Evolutionary conservation across 2,888 invertebrate genomes (phyloP).

Genomic region (Ophion ellenae): DNA sequence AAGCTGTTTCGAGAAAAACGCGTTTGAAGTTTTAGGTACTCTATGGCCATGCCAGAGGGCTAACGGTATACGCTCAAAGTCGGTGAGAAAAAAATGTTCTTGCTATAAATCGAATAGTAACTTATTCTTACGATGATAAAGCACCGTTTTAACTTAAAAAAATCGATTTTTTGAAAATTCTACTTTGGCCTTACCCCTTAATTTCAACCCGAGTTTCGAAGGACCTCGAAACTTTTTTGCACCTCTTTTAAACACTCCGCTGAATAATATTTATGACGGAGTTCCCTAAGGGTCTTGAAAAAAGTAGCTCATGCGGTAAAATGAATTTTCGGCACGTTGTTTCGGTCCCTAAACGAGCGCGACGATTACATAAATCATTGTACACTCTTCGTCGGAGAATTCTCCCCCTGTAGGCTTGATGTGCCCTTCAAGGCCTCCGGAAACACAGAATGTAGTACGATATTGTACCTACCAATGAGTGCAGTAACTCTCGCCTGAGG

Average conservation of each 20-base stretch:
- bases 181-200: not conserved
- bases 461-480: conserved; percentile 7
- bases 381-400: not conserved
- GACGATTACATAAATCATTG: conserved; percentile 29
- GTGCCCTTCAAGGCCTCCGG: conserved; percentile 4
- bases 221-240: not conserved
- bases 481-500: not conserved
- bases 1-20: too few species aligned
- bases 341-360: not conserved
- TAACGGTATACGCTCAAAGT: too few species aligned
- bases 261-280: not conserved
- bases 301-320: conserved; percentile 2
- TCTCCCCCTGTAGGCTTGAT: not conserved
- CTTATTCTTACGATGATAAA: too few species aligned
- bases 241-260: not conserved
- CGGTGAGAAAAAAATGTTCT: too few species aligned
- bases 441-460: not conserved
- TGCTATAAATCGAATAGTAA: too few species aligned
- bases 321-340: conserved; percentile 1
- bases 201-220: not conserved
- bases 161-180: not conserved
- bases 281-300: not conserved
- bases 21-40: too few species aligned
- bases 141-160: not conserved
- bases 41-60: too few species aligned